Evolutionary conservation across 53 echinoderm and acorn worm species (phyloP), one percentile per base, ranked within the genome.

Genomic region (Pentamera pediparva): DNA sequence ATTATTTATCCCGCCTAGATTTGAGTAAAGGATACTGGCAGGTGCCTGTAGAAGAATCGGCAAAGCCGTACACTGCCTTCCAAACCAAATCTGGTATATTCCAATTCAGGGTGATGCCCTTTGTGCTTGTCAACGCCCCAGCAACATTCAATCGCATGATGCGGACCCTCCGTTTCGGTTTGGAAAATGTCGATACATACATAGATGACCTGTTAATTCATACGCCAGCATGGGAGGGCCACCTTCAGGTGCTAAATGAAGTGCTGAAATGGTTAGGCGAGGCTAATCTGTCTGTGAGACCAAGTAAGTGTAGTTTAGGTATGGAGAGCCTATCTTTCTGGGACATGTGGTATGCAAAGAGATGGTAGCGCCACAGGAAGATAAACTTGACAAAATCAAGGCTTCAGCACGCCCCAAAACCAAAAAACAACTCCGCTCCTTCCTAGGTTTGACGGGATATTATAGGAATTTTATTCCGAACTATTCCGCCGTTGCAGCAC

Each of bases 341-440:
- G 80, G 79, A 18, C 86, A 81, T 61, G 56, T 76, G 25, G 59
- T 88, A 10, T 59, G 75, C 28, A 58, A 70, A 6, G 88, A 69
- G 3, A n/a, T n/a, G n/a, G n/a, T n/a, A n/a, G n/a, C n/a, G n/a
- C n/a, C n/a, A n/a, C n/a, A n/a, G n/a, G n/a, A n/a, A n/a, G n/a
- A n/a, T n/a, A n/a, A n/a, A n/a, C n/a, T n/a, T n/a, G n/a, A 49
- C 3, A 50, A 50, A 50, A 50, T 7, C 7, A 50, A 50, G 7
- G 22, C 18, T 50, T 50, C 50, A 2, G n/a, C 50, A 19, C 50
- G 50, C 50, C 3, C 50, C 22, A 18, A 50, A 50, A 50, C 50
- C 7, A 3, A 50, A 4, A 3, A 4, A 18, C 2, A n/a, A n/a
- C n/a, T n/a, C n/a, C n/a, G n/a, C n/a, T n/a, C n/a, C n/a, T n/a